Percentiles rank a stretch among this genome's conserved stretches.
phyloP scores from a whole-genome alignment of 2,888 invertebrate genomes.

The Drosophila meridiana region DNA sequence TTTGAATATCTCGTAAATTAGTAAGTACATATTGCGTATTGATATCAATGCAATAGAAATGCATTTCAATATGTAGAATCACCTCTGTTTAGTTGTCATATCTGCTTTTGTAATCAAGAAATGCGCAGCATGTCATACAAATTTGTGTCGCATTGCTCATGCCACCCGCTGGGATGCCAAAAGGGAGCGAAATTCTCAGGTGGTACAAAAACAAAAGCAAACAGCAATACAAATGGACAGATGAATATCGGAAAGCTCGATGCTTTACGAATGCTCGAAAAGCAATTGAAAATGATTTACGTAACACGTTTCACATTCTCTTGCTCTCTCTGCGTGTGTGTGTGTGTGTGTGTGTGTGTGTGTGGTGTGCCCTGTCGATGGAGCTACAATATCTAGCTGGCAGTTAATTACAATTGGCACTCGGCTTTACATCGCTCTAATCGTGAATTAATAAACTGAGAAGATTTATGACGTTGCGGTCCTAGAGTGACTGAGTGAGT shows the following conservation, averaged over 20 bases:
- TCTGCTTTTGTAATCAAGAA: slow-evolving; percentile 1
- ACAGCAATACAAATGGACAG: slow-evolving; percentile 30
- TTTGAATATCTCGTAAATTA: neutral
- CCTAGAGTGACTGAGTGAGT: slow-evolving; percentile 10
- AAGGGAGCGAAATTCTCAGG: slow-evolving; percentile 14
- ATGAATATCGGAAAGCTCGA: slow-evolving; percentile 28
- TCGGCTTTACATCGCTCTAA: slow-evolving; percentile 55
- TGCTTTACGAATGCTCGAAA: slow-evolving; percentile 68
- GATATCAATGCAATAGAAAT: neutral
- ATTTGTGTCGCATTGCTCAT: slow-evolving; percentile 38
- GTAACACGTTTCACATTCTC: slow-evolving; percentile 27
- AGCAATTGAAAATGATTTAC: slow-evolving; percentile 78
- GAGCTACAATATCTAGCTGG: slow-evolving; percentile 57
- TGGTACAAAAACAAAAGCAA: slow-evolving; percentile 29
- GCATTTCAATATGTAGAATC: neutral
- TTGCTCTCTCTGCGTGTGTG: neutral
- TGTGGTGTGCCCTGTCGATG: slow-evolving; percentile 33
- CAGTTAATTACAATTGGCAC: slow-evolving; percentile 73
- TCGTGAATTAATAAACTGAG: slow-evolving; percentile 75
- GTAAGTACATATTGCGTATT: too few species aligned
- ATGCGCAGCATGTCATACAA: slow-evolving; percentile 16
- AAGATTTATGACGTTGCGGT: slow-evolving; percentile 63
- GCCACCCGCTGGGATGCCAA: slow-evolving; percentile 7
- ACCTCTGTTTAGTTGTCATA: neutral
- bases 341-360: neutral